phyloP scores from a whole-genome alignment of 2,797 vertebrate genomes.

The Karalla daura region DNA sequence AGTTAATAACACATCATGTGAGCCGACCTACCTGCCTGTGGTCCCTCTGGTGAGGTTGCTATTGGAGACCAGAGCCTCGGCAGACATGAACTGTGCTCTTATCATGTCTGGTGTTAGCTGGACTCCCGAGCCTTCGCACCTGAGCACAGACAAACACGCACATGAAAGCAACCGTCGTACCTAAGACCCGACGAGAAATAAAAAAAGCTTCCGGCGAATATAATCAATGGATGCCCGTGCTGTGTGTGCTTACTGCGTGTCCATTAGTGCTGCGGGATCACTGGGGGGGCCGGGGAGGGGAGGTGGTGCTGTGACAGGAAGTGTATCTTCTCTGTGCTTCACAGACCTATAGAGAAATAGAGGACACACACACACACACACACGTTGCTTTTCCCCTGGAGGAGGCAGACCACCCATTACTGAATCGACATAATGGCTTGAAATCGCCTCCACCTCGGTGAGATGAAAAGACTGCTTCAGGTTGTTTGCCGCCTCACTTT shows the following conservation, averaged over 20 bases:
- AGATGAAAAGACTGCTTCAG: slow-evolving; percentile 46
- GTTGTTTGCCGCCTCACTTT: slow-evolving; percentile 44
- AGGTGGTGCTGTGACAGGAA: slow-evolving; percentile 67
- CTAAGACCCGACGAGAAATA: neutral
- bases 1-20: neutral
- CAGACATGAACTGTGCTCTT: slow-evolving; percentile 71
- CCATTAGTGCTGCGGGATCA: slow-evolving; percentile 47
- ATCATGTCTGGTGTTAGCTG: slow-evolving; percentile 80
- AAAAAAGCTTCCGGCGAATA: neutral
- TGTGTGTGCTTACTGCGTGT: slow-evolving; percentile 65
- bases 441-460: slow-evolving; percentile 27
- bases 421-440: slow-evolving; percentile 27
- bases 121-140: slow-evolving; percentile 55
- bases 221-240: neutral
- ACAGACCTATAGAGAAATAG: slow-evolving; percentile 69
- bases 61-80: slow-evolving; percentile 29
- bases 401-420: slow-evolving; percentile 34
- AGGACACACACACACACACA: too few relatives aligned
- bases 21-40: slow-evolving; percentile 31
- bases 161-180: neutral
- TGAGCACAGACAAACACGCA: slow-evolving; percentile 37
- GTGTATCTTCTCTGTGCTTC: slow-evolving; percentile 65
- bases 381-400: slow-evolving; percentile 17
- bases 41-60: slow-evolving; percentile 21
- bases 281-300: slow-evolving; percentile 62